These are phyloP conservation scores for Myzus persicae DNA, from an alignment of 1,140 invertebrate species.

Conservation along the genomic window DNA sequence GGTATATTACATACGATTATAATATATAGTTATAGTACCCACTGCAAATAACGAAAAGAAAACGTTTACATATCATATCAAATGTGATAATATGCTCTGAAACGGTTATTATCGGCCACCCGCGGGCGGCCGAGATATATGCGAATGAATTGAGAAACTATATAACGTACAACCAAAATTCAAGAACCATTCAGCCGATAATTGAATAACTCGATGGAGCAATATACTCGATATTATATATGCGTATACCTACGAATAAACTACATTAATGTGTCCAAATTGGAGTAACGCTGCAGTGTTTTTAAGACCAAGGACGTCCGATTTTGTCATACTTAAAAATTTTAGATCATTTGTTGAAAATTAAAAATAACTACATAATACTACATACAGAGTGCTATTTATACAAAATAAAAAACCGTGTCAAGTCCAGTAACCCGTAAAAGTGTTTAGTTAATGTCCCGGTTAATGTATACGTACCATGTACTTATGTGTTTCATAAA, in stretches of 20 bases:
- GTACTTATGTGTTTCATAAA: neutral
- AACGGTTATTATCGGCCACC: conserved; percentile 33
- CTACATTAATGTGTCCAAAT: neutral
- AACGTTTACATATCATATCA: neutral
- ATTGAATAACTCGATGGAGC: conserved; percentile 10
- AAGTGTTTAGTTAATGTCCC: neutral
- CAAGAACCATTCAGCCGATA: conserved; percentile 39
- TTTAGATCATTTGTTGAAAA: conserved; percentile 32
- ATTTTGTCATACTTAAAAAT: conserved; percentile 26
- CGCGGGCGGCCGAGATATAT: neutral
- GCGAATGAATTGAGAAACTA: conserved; percentile 15
- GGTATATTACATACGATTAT: neutral
- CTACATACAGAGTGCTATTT: neutral
- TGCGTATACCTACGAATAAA: neutral
- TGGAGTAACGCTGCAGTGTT: neutral
- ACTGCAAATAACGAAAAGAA: neutral
- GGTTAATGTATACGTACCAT: neutral
- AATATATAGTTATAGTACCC: neutral
- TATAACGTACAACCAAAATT: neutral
- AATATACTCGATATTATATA: neutral
- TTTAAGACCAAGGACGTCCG: conserved; percentile 39
- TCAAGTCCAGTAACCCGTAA: conserved; percentile 33
- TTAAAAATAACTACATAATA: conserved; percentile 35
- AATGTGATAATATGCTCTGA: neutral
- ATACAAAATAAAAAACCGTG: conserved; percentile 7